phyloP scores from a whole-genome alignment of 2,113 vertebrate genomes.

The Butastur rufipennis region DNA sequence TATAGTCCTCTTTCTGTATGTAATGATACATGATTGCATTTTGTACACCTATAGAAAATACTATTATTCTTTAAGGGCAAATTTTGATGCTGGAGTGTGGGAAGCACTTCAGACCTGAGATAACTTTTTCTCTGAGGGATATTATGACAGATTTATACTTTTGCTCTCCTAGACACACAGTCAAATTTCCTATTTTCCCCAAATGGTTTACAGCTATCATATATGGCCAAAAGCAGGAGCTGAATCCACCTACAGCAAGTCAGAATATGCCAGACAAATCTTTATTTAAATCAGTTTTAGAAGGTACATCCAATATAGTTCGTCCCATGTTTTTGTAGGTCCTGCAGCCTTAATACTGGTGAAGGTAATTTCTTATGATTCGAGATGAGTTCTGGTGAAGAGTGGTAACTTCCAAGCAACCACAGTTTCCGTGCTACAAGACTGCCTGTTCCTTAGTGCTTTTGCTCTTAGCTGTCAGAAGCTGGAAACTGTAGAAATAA shows the following conservation, averaged over 20 bases:
- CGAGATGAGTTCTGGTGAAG: background rate
- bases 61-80: background rate
- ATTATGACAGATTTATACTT: background rate
- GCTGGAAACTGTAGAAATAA: background rate
- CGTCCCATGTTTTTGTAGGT: background rate
- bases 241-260: background rate
- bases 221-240: background rate
- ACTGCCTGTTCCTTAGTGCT: background rate
- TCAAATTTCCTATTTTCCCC: background rate
- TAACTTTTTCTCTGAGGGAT: background rate
- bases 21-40: background rate
- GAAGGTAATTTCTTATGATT: background rate
- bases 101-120: background rate
- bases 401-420: background rate
- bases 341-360: background rate
- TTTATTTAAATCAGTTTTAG: background rate
- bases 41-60: background rate
- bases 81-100: background rate
- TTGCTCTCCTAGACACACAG: background rate
- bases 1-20: background rate
- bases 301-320: background rate
- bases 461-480: background rate
- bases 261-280: background rate
- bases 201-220: background rate
- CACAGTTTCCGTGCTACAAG: background rate